These are phyloP conservation scores for Drosophila rufa DNA, from an alignment of 1,140 invertebrate genomes.

Conservation along the genomic window DNA sequence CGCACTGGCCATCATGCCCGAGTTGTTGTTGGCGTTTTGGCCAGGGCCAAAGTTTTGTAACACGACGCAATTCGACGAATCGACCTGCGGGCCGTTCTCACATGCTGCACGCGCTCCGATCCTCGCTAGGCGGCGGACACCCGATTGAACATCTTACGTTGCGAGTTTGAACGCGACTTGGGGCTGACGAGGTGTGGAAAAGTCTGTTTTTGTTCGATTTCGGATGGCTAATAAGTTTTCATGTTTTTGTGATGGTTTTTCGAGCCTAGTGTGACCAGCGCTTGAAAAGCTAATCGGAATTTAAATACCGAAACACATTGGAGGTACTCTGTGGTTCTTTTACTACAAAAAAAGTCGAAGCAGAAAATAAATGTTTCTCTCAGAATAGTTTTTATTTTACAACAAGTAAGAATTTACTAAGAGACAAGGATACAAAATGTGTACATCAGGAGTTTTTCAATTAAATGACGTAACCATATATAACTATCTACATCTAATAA, in stretches of 20 bases:
- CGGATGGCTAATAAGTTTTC: conserved; percentile 52
- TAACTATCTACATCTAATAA: no score
- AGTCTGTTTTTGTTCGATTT: conserved; percentile 10
- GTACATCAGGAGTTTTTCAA: no score
- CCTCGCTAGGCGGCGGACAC: neutral
- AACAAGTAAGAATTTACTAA: no score
- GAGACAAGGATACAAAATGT: no score
- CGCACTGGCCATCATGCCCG: conserved; percentile 36
- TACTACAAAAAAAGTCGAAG: neutral
- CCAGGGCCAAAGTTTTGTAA: conserved; percentile 47
- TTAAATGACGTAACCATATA: no score
- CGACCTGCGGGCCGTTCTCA: conserved; percentile 11
- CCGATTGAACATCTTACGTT: conserved; percentile 2
- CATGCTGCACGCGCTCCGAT: conserved; percentile 9
- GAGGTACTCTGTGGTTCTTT: neutral
- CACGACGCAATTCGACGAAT: conserved; percentile 49
- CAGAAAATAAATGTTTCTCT: no score
- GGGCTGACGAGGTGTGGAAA: neutral
- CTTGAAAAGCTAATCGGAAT: neutral
- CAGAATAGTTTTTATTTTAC: no score
- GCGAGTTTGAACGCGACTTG: conserved; percentile 3
- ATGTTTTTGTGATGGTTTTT: conserved; percentile 72
- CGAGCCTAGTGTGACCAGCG: conserved; percentile 44
- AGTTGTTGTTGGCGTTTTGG: conserved; percentile 41
- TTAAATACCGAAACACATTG: neutral